Conservation (phyloP, 2,888 invertebrate species). For the Congeria kusceri region DNA sequence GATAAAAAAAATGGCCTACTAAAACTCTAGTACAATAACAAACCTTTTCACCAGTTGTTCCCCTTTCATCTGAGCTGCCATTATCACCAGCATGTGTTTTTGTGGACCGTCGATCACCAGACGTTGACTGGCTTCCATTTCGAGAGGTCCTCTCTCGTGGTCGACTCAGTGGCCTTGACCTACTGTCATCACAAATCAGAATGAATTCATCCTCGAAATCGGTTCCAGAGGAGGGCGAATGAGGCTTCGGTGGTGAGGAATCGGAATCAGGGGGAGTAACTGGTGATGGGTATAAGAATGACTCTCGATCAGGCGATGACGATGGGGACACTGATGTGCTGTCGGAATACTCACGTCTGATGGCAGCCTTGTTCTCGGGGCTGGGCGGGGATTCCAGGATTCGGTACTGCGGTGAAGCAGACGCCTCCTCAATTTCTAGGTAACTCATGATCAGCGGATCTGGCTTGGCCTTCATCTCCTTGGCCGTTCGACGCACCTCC, state of each 20-base stretch:
- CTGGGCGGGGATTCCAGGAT: conserved; percentile 83
- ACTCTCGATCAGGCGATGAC: conserved; percentile 79
- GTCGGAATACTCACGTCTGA: conserved; percentile 80
- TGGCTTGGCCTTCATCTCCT: conserved; percentile 79
- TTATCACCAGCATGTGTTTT: too few relatives aligned
- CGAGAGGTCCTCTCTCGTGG: conserved; percentile 2
- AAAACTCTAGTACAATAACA: too few relatives aligned
- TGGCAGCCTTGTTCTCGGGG: conserved; percentile 76
- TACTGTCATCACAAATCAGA: conserved; percentile 43
- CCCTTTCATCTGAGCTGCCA: neutral
- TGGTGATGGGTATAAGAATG: conserved; percentile 82
- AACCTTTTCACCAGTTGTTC: neutral
- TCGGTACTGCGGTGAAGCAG: conserved; percentile 80
- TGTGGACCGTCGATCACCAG: too few relatives aligned
- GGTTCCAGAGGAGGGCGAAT: conserved; percentile 82
- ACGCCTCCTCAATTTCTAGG: conserved; percentile 77
- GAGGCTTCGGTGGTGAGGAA: conserved; percentile 82
- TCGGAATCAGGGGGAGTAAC: conserved; percentile 83
- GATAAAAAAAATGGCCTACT: too few relatives aligned
- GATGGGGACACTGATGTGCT: conserved; percentile 80
- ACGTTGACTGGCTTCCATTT: too few relatives aligned
- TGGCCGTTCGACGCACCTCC: conserved; percentile 74
- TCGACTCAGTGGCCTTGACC: conserved; percentile 9
- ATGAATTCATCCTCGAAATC: conserved; percentile 74
- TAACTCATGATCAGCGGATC: conserved; percentile 77